Conservation (phyloP, 1,140 invertebrate species). For the Lasaia peninsularis region DNA sequence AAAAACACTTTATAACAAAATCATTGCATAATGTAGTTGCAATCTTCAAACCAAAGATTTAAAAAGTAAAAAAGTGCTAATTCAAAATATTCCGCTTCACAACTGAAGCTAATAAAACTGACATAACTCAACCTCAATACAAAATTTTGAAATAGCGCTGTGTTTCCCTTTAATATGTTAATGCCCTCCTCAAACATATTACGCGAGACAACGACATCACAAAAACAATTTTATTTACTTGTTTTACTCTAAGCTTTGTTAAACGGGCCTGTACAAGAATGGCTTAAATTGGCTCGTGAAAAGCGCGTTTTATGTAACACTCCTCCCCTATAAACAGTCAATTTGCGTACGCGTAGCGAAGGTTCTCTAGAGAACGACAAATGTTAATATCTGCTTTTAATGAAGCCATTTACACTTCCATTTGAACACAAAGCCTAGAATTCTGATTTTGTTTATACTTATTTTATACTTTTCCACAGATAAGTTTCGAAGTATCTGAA, state of each 20-base stretch:
- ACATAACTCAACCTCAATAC: background rate
- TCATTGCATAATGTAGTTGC: too few relatives aligned
- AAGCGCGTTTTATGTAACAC: constrained; percentile 1
- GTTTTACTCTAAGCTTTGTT: constrained; percentile 9
- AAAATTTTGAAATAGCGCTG: background rate
- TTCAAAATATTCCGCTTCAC: too few relatives aligned
- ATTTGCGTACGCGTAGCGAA: constrained; percentile 1
- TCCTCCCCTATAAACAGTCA: constrained; percentile 1
- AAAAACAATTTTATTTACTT: constrained; percentile 11
- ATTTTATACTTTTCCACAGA: too few relatives aligned
- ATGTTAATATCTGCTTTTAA: constrained; percentile 7
- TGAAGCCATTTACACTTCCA: background rate
- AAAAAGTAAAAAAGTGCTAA: too few relatives aligned
- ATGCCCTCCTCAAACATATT: constrained; percentile 3
- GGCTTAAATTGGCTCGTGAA: constrained; percentile 11
- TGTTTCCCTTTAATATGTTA: constrained; percentile 6
- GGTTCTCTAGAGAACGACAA: constrained; percentile 2
- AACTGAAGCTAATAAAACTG: too few relatives aligned
- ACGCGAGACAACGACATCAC: constrained; percentile 5
- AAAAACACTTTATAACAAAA: too few relatives aligned
- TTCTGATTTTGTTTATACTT: background rate
- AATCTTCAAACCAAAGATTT: too few relatives aligned
- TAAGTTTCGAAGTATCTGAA: too few relatives aligned
- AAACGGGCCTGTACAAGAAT: constrained; percentile 1
- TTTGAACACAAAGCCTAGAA: background rate